These are phyloP conservation scores for Gymnogyps californianus DNA, from an alignment of 2,113 vertebrate species.

Conservation along the genomic window DNA sequence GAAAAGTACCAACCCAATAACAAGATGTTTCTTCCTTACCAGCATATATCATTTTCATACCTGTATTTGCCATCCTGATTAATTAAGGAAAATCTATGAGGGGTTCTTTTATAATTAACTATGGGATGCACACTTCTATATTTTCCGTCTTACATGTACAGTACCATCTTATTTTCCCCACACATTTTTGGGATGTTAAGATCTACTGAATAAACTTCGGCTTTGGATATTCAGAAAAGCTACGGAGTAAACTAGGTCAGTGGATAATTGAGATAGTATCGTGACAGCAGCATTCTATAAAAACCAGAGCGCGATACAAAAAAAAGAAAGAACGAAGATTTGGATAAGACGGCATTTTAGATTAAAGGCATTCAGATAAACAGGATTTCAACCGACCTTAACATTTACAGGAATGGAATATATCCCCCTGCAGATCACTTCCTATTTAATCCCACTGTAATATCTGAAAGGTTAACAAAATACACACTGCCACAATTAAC, in stretches of 20 bases:
- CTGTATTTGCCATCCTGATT: not conserved
- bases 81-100: not conserved
- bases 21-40: not conserved
- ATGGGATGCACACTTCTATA: not conserved
- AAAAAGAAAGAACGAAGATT: not conserved
- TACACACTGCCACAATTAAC: constrained; percentile 5
- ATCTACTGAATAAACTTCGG: not conserved
- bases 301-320: not conserved
- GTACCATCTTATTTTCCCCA: not conserved
- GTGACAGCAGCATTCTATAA: fast-evolving
- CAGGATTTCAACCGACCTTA: constrained; percentile 22
- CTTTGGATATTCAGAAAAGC: not conserved
- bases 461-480: not conserved
- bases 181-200: not conserved
- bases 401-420: not conserved
- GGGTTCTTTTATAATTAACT: not conserved
- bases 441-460: not conserved
- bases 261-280: not conserved
- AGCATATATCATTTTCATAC: not conserved
- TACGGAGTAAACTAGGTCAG: not conserved
- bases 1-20: not conserved
- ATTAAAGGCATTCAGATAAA: constrained; percentile 47
- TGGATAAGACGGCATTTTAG: constrained; percentile 28
- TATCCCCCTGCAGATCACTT: not conserved
- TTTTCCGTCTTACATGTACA: not conserved